Evolutionary conservation across 2,113 vertebrate genomes (phyloP).

Genomic region (Platysternon megacephalum): DNA sequence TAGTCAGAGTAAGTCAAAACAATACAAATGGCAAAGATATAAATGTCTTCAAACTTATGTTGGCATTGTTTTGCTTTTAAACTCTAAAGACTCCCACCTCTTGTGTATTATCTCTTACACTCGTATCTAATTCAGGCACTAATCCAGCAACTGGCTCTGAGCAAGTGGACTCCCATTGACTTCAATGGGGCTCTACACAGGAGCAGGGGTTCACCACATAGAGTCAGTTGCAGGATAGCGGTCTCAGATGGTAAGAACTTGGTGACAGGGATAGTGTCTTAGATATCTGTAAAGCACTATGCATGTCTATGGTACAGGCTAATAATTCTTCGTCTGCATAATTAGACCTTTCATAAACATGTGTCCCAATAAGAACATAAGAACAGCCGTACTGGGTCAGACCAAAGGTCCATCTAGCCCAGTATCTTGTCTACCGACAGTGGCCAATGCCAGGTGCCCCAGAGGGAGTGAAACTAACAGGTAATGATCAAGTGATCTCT

Average conservation of each 20-base stretch:
- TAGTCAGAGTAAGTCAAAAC: not conserved
- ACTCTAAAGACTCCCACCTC: not conserved
- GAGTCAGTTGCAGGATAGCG: accelerated
- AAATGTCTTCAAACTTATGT: not conserved
- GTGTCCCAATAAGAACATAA: too few species aligned
- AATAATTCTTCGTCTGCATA: not conserved
- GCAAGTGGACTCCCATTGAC: not conserved
- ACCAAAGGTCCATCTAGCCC: too few species aligned
- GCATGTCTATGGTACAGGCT: not conserved
- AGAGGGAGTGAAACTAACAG: too few species aligned
- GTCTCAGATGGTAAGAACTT: not conserved
- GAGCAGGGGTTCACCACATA: not conserved
- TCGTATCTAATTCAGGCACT: not conserved
- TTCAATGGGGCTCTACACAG: not conserved
- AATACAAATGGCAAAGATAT: not conserved
- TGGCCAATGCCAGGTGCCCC: too few species aligned
- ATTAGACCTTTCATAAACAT: not conserved
- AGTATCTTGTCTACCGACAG: too few species aligned
- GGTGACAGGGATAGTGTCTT: not conserved
- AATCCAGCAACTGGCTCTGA: not conserved
- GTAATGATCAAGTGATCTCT: too few species aligned
- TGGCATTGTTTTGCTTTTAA: not conserved
- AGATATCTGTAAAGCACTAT: not conserved
- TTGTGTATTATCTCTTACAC: too few species aligned
- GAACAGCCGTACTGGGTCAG: too few species aligned